Base-by-base conservation (phyloP, 2,797 vertebrate genomes). In the Pseudotriccus pelzelni region DNA sequence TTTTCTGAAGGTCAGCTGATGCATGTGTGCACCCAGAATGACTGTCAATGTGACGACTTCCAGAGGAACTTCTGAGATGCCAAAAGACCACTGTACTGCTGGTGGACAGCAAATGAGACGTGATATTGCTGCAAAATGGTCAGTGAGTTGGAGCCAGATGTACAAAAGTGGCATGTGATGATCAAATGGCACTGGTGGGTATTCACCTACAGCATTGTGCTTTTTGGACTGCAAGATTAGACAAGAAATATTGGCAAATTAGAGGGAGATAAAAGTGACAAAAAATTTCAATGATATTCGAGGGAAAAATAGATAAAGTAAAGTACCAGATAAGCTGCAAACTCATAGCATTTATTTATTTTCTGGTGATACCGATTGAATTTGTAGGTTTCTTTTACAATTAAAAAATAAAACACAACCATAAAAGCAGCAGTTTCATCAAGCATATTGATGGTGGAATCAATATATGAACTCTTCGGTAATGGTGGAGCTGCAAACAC, bases 1-100 rank as follows among this genome's bases (percentile, higher is more conserved):
- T 91, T 89, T 92, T 70, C 37, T 89, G 88, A 94, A 80, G 63
- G 60, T 82, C 75, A 82, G 47, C 39, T 81, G 60, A 87, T 87
- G 68, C 19, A 62, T 9, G 2, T 43, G 43, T 75, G 66, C 64
- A 77, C 52, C 47, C 52, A 7, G 59, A 85, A 56, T 27, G 70
- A 78, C 79, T 82, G 52, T 89, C 32, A 4, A 36, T 5, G 10
- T 79, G 86, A 87, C 67, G 78, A 50, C 37, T 93, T 92, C 75
- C 67, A 94, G 86, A 87, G 27, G 27, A 91, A 88, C 15, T 91
- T 92, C 62, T 76, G 69, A 81, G 69, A 90, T 86, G 69, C 73
- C 41, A 4, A 37, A 91, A 85, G 72, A 84, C 89, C 62, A 39
- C 32, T 59, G 55, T 78, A 63, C 19, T 4, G 59, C 52, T 28